phyloP scores from a whole-genome alignment of 2,888 invertebrate genomes.

The Pandemis corylana region DNA sequence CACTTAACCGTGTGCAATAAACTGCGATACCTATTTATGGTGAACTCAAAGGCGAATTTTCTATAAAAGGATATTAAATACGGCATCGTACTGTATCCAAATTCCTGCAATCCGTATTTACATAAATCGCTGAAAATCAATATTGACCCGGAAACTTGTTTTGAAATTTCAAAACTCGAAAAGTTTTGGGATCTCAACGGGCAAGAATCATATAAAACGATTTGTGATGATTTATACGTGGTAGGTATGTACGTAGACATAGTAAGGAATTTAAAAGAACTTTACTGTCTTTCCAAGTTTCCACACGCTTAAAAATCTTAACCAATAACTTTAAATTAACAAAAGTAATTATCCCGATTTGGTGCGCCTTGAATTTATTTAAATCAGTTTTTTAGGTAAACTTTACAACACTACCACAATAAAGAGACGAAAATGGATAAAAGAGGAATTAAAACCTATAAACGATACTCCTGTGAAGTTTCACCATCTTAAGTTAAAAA shows the following conservation, averaged over 20 bases:
- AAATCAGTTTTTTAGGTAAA: too few species aligned
- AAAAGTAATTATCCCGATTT: too few species aligned
- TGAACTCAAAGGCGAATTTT: background rate
- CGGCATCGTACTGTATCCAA: background rate
- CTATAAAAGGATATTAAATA: background rate
- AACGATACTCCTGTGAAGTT: too few species aligned
- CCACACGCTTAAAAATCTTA: too few species aligned
- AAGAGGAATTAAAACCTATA: background rate
- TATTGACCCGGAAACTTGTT: background rate
- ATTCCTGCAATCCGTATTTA: background rate
- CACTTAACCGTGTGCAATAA: background rate
- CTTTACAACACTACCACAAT: background rate
- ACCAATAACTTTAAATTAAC: too few species aligned
- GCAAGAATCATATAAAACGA: background rate
- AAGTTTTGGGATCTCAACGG: background rate
- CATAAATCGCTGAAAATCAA: conserved; percentile 5
- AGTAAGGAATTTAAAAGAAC: too few species aligned
- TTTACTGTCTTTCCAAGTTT: too few species aligned
- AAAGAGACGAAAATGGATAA: background rate
- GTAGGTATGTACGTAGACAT: too few species aligned
- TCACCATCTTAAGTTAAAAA: too few species aligned
- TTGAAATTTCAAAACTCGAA: background rate
- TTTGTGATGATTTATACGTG: background rate
- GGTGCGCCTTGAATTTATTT: too few species aligned
- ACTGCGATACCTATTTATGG: background rate